phyloP scores from a whole-genome alignment of 2,888 invertebrate genomes.

The Stenodera caucasica region DNA sequence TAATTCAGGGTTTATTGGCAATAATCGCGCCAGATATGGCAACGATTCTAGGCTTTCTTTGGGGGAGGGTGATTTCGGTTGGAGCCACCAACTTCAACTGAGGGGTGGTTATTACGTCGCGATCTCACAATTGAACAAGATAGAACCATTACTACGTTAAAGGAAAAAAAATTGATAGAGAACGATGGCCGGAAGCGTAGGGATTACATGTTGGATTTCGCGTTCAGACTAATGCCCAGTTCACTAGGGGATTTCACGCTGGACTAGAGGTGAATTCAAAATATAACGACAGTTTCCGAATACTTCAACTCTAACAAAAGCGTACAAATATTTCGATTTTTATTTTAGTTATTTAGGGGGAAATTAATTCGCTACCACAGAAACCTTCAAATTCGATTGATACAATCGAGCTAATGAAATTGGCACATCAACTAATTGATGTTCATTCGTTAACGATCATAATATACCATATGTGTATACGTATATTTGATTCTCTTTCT shows the following conservation, averaged over 20 bases:
- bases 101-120: not conserved
- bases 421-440: slow-evolving; percentile 33
- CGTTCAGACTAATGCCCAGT: slow-evolving; percentile 1
- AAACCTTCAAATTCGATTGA: not conserved
- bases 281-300: not conserved
- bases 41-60: slow-evolving; percentile 1
- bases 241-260: slow-evolving; percentile 1
- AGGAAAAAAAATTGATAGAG: slow-evolving; percentile 1
- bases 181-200: slow-evolving; percentile 2
- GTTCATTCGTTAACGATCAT: slow-evolving; percentile 25
- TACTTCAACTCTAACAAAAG: not conserved
- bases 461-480: too few species aligned
- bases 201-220: slow-evolving; percentile 4
- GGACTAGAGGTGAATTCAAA: slow-evolving; percentile 2
- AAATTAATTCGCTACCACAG: too few species aligned
- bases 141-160: not conserved
- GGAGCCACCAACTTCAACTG: not conserved
- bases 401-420: slow-evolving; percentile 22
- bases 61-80: not conserved
- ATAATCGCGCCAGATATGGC: slow-evolving; percentile 41
- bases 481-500: slow-evolving; percentile 24
- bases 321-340: not conserved
- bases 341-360: not conserved
- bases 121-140: not conserved
- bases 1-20: slow-evolving; percentile 54